Base-by-base conservation (phyloP, 2,888 invertebrate genomes). In the Eupithecia inturbata region DNA sequence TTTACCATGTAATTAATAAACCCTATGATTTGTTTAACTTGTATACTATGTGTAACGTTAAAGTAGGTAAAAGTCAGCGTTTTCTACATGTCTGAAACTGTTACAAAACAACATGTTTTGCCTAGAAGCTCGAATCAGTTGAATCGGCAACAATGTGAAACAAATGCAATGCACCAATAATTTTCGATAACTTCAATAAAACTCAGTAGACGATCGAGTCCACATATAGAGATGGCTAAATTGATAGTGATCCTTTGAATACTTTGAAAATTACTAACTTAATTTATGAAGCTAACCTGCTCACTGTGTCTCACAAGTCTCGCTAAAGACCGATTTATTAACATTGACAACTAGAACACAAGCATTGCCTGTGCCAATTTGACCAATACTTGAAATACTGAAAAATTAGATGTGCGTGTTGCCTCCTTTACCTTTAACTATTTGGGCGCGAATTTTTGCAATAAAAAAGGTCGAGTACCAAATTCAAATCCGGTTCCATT, bases 401-500 rank as follows among this genome's bases (percentile, higher is more conserved):
- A 57, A 57, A 26, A 57, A 26, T 3, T 53, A 53, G 22, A 22
- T 22, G 22, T 10, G 45, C 49, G 22, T 53, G 22, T 53, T 19
- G 49, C 45, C 19, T 49, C 9, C n/a, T n/a, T n/a, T n/a, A 49
- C n/a, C 49, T n/a, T n/a, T 7, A 39, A 39, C 36, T 9, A n/a
- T n/a, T n/a, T n/a, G 19, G 10, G 22, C 53, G 22, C 3, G 10
- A 53, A 57, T 57, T 53, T 53, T 10, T n/a, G 49, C 57, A 14
- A 57, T 12, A 10, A 57, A 22, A 57, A 14, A 26, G 57, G 14
- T 57, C 57, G 57, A 14, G 14, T 26, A 26, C 57, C 12, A 26
- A 57, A 57, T 26, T 57, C 57, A 57, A 57, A 57, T 57, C 26
- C 22, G 22, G 26, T 72, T 72, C 49, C 62, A 68, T 63, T 68